Percentiles rank a stretch among this genome's conserved stretches.
These are phyloP conservation scores for Muschampia plurimacula DNA, from an alignment of 2,888 invertebrate genomes.

Conservation along the genomic window DNA sequence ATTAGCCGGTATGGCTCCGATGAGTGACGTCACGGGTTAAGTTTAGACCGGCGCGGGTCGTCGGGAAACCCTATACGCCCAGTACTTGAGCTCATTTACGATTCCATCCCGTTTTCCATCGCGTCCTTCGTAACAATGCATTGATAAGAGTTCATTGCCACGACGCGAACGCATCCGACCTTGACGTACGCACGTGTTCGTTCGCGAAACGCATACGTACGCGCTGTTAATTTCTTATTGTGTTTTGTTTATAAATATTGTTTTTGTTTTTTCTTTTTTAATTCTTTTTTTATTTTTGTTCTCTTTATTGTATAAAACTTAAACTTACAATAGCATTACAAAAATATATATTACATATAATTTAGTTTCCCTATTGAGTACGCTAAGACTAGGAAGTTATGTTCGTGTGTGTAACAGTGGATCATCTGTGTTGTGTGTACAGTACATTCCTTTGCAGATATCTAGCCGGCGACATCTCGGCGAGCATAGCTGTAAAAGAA, in stretches of 20 bases:
- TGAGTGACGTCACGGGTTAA: conserved; percentile 66
- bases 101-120: conserved; percentile 57
- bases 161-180: conserved; percentile 63
- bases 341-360: conserved; percentile 81
- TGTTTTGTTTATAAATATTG: conserved; percentile 52
- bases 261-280: conserved; percentile 55
- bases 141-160: conserved; percentile 76
- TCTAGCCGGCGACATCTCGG: conserved; percentile 56
- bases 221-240: conserved; percentile 40
- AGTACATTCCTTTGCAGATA: conserved; percentile 48
- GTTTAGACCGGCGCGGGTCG: conserved; percentile 53
- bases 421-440: conserved; percentile 52
- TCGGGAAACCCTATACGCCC: conserved; percentile 73
- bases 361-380: conserved; percentile 66
- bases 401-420: conserved; percentile 58
- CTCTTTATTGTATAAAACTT: conserved; percentile 85
- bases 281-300: conserved; percentile 67
- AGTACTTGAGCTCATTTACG: conserved; percentile 73
- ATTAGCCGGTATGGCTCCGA: conserved; percentile 69
- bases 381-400: conserved; percentile 63
- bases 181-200: conserved; percentile 56
- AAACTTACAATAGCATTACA: conserved; percentile 82
- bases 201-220: conserved; percentile 41
- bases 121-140: conserved; percentile 57
- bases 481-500: conserved; percentile 83